A percentile compares a stretch with the other conserved stretches of the same genome.
Evolutionary conservation across 2,113 vertebrate genomes (phyloP).

Genomic region (Cepphus grylle): DNA sequence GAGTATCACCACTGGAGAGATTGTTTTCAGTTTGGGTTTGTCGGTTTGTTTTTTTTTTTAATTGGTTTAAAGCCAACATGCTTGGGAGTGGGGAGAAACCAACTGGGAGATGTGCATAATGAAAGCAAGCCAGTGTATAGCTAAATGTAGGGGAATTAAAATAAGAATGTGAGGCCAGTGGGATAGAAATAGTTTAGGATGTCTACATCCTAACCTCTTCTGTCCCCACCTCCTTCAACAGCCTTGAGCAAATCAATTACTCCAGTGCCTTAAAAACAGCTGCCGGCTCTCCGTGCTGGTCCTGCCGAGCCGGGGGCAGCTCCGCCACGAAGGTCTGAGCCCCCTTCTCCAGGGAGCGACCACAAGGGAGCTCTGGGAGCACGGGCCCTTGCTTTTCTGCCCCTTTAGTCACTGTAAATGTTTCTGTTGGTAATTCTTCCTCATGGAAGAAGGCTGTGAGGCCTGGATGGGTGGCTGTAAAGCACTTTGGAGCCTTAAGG

Average conservation of each 20-base stretch:
- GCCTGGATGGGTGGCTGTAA: background rate
- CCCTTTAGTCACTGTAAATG: background rate
- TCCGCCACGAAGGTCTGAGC: background rate
- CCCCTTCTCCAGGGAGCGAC: background rate
- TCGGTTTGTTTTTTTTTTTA: background rate
- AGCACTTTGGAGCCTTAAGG: background rate
- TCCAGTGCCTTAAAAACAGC: background rate
- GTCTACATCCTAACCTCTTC: background rate
- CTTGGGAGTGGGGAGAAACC: background rate
- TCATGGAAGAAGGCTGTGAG: background rate
- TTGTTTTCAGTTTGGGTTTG: background rate
- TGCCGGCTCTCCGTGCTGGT: background rate
- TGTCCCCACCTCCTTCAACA: background rate
- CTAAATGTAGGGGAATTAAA: background rate
- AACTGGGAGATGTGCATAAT: background rate
- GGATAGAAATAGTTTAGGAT: background rate
- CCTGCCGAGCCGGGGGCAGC: fast-evolving
- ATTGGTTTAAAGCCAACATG: background rate
- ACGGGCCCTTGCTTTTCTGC: background rate
- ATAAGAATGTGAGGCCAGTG: background rate
- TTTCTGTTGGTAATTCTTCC: background rate
- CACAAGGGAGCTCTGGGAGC: fast-evolving
- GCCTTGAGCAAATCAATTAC: background rate
- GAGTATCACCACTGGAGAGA: background rate
- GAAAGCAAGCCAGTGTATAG: background rate